These are phyloP conservation scores for Agrenia bidenticulata DNA, from an alignment of 2,888 invertebrate genomes.

Conservation along the genomic window DNA sequence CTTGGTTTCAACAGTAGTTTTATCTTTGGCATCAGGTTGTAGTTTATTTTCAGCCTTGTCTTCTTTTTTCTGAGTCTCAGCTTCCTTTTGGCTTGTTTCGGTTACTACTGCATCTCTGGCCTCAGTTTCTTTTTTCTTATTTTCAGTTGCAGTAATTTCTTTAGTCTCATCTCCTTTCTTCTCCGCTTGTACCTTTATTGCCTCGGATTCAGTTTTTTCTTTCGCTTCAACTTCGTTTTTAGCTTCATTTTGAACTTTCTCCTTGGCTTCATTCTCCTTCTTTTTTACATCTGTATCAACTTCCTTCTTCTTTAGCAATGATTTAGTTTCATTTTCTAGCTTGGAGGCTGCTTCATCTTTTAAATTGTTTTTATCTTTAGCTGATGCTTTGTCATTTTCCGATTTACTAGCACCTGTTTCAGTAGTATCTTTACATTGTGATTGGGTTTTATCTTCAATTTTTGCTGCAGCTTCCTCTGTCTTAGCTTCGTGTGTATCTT, in stretches of 20 bases:
- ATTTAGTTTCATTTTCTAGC: no score
- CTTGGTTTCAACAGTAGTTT: no score
- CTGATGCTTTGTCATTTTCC: conserved; percentile 51
- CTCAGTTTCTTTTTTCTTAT: not conserved
- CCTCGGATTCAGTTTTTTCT: no score
- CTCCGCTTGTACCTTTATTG: no score
- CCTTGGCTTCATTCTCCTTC: conserved; percentile 17
- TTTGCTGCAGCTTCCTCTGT: conserved; percentile 51
- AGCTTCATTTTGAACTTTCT: no score
- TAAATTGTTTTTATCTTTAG: no score
- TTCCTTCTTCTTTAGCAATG: no score
- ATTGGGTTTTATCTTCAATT: not conserved
- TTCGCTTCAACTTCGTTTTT: no score
- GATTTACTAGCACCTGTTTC: conserved; percentile 52
- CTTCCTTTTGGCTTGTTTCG: conserved; percentile 7
- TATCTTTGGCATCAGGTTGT: no score
- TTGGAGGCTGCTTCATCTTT: no score
- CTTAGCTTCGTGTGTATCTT: conserved; percentile 35
- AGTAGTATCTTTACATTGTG: conserved; percentile 46
- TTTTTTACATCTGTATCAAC: no score
- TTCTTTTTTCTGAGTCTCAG: conserved; percentile 18
- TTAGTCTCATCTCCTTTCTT: conserved; percentile 16
- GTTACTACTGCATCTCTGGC: conserved; percentile 12
- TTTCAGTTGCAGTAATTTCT: no score
- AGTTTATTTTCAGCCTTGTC: not conserved